Evolutionary conservation across 2,888 invertebrate genomes (phyloP).

Genomic region (Ennomos erosarius): DNA sequence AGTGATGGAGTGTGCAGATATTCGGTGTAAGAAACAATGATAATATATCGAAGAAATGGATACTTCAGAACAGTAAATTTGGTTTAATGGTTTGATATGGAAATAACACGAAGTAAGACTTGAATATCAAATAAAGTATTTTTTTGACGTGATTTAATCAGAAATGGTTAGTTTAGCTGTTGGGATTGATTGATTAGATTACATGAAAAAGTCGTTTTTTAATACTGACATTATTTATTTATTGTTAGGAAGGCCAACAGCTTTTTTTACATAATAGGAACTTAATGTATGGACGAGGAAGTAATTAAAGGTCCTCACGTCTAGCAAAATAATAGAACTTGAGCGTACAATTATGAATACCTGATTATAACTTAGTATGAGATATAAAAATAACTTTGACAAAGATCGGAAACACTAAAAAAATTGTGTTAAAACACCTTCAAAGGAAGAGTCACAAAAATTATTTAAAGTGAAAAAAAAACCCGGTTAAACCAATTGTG

Average conservation of each 20-base stretch:
- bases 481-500: constrained; percentile 60
- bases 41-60: constrained; percentile 46
- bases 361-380: too few species aligned
- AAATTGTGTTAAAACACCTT: too few species aligned
- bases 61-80: constrained; percentile 41
- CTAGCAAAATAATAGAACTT: too few species aligned
- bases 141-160: constrained; percentile 36
- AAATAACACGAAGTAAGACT: constrained; percentile 32
- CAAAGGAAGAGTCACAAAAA: constrained; percentile 42
- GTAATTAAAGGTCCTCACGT: too few species aligned
- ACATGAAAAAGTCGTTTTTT: too few species aligned
- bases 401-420: too few species aligned
- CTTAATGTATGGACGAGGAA: too few species aligned
- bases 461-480: constrained; percentile 48
- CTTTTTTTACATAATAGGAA: too few species aligned
- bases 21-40: constrained; percentile 47
- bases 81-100: constrained; percentile 39
- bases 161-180: constrained; percentile 16
- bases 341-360: too few species aligned
- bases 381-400: too few species aligned
- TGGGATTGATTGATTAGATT: not conserved
- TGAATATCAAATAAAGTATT: constrained; percentile 25
- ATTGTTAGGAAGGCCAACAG: too few species aligned
- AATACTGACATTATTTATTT: too few species aligned
- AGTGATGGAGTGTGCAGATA: constrained; percentile 61